Percentiles rank a stretch among this genome's conserved stretches.
Conservation (phyloP, 2,113 vertebrate species). For the Pterocles gutturalis region DNA sequence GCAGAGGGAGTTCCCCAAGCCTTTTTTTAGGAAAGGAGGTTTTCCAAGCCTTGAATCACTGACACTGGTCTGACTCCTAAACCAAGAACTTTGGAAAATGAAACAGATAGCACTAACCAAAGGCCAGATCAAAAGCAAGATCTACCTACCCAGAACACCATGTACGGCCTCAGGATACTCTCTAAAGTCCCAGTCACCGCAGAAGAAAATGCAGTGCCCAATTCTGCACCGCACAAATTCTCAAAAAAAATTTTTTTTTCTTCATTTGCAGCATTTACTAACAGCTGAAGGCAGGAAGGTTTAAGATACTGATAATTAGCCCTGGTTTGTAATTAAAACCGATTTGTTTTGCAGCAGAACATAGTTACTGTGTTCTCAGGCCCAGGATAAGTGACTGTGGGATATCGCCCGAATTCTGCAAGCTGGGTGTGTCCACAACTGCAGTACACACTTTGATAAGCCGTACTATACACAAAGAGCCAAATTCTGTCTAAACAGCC, state of each 20-base stretch:
- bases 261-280: background rate
- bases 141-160: background rate
- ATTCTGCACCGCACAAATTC: background rate
- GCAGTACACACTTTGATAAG: conserved; percentile 24
- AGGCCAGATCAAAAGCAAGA: background rate
- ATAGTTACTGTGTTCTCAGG: background rate
- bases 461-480: background rate
- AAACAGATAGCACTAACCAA: background rate
- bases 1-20: background rate
- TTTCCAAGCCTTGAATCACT: conserved; percentile 40
- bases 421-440: background rate
- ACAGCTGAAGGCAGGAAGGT: background rate
- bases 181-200: background rate
- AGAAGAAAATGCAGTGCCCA: background rate
- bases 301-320: background rate
- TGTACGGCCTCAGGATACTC: background rate
- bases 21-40: background rate
- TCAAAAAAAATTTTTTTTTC: background rate
- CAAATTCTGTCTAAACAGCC: conserved; percentile 4
- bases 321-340: background rate
- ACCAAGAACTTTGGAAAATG: background rate
- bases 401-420: background rate
- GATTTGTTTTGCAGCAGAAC: background rate
- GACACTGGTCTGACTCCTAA: background rate
- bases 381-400: background rate